Evolutionary conservation across 2,113 vertebrate genomes (phyloP).

Genomic region (Cricetomys ansorgei): DNA sequence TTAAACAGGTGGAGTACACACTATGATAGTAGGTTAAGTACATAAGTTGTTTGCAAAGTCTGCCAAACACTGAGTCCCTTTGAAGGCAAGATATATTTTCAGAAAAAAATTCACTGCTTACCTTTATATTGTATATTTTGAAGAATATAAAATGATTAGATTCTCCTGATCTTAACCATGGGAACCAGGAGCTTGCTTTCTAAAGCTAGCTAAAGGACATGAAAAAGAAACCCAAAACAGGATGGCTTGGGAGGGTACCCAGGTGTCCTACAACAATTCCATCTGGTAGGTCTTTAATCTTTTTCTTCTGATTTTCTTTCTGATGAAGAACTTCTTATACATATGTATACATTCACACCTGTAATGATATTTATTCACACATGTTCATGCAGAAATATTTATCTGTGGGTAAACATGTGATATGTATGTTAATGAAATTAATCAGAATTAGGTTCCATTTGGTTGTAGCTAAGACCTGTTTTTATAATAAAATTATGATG

Average conservation of each 20-base stretch:
- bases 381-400: neutral
- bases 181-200: neutral
- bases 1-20: neutral
- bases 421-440: neutral
- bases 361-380: fast-evolving
- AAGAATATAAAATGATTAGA: neutral
- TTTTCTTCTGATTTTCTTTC: neutral
- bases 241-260: neutral
- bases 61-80: neutral
- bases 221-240: neutral
- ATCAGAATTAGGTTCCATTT: neutral
- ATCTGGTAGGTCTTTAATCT: neutral
- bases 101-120: neutral
- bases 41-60: neutral
- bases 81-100: neutral
- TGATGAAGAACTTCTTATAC: neutral
- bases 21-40: neutral
- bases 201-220: neutral
- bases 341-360: too few species aligned
- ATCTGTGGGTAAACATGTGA: neutral
- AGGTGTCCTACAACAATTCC: neutral
- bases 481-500: neutral
- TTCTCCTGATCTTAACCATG: neutral
- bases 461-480: neutral
- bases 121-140: neutral